These are phyloP conservation scores for Plecotus auritus DNA, from an alignment of 2,113 vertebrate genomes.

Conservation along the genomic window DNA sequence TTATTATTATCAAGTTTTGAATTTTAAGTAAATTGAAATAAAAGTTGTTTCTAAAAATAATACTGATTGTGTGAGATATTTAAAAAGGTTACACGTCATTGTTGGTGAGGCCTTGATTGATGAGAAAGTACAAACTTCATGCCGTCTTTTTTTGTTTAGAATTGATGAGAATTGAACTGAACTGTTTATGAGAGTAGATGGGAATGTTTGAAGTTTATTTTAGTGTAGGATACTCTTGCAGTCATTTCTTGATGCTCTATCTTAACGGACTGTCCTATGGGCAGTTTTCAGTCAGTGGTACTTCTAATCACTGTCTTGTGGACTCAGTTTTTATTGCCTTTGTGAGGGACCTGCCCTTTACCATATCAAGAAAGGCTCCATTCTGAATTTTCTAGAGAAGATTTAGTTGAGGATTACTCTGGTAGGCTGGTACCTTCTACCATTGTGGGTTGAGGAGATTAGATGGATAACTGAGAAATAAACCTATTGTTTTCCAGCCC, in stretches of 20 bases:
- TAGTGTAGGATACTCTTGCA: background rate
- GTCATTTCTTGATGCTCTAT: background rate
- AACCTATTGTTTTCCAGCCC: background rate
- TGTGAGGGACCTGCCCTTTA: background rate
- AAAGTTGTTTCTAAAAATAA: conserved; percentile 62
- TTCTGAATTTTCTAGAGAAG: background rate
- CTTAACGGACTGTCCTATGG: background rate
- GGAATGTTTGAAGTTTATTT: background rate
- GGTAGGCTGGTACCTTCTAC: background rate
- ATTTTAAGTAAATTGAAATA: conserved; percentile 51
- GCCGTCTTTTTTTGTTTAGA: background rate
- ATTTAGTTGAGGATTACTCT: background rate
- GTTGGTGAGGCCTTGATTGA: background rate
- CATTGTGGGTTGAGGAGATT: background rate
- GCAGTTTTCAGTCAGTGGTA: background rate
- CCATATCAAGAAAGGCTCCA: background rate
- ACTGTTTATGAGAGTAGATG: background rate
- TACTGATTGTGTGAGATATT: background rate
- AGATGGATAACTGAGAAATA: background rate
- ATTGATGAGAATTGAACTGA: background rate
- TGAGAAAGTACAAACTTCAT: background rate
- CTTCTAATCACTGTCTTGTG: background rate
- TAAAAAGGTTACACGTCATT: background rate
- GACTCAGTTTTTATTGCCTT: background rate
- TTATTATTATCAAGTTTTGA: conserved; percentile 50